Evolutionary conservation across 2,888 invertebrate genomes (phyloP), one percentile per base, ranked within the genome.

Genomic region (Chesias legatella): DNA sequence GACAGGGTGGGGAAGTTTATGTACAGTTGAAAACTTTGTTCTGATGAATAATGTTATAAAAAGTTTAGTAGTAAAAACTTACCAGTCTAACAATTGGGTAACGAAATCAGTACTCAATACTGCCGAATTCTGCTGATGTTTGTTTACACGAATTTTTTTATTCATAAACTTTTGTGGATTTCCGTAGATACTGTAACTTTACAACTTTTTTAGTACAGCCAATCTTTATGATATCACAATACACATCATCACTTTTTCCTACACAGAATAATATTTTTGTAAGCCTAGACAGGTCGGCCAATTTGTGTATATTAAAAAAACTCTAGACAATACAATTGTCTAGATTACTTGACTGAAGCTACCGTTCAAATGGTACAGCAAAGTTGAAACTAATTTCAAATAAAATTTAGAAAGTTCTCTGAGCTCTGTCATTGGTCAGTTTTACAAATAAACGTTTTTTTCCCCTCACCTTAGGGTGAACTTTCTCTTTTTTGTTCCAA

Each of bases 401-500:
- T 67, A 63, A 46, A 76, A 83, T 79, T 86, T 86, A 86, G 88
- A 88, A 88, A 88, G 88, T 75, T 72, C 54, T 47, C 56, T 47
- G 48, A 52, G 63, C 58, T 35, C 63, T 61, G 55, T 60, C 56
- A 85, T 86, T 88, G 86, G 86, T 66, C 69, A 51, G 54, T 68
- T 65, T 54, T 43, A 63, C 66, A 73, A 75, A 65, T 66, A 72
- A 62, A 59, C 45, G 51, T 24, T 35, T 63, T 72, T 74, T 73
- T 71, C 69, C 57, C 56, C 63, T 59, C 70, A 77, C 74, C 78
- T 75, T 63, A 60, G 50, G 54, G 56, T 52, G 51, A 64, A 85
- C 86, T 86, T 86, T 86, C 86, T 86, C 82, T 73, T 82, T 85
- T 86, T 84, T 85, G 82, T 83, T 85, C 73, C 77, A 84, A 69